These are phyloP conservation scores for Cerastis rubricosa DNA, from an alignment of 2,888 invertebrate species.

Conservation along the genomic window DNA sequence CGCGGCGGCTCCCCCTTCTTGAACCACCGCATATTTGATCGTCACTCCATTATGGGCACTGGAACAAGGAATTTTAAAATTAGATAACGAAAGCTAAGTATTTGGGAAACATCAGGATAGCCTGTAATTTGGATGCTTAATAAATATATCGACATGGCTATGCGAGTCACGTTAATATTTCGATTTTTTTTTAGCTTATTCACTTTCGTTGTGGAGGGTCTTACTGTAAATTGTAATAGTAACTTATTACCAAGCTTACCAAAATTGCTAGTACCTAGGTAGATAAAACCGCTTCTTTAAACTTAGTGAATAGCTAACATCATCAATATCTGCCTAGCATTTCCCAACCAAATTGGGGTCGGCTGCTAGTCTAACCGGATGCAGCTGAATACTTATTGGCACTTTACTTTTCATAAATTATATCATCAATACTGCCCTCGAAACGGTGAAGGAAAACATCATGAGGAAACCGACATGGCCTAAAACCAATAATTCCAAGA, in stretches of 20 bases:
- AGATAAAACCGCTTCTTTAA: not conserved
- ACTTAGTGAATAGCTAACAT: not conserved
- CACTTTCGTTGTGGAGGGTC: no score
- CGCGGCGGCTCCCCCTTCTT: conserved; percentile 93
- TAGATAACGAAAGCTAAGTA: not conserved
- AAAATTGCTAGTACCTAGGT: not conserved
- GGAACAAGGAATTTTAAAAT: conserved; percentile 66
- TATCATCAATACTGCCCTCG: no score
- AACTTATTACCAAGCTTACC: not conserved
- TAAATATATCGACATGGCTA: not conserved
- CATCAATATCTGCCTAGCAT: no score
- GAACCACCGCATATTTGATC: conserved; percentile 93
- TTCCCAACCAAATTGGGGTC: no score
- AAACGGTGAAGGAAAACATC: no score
- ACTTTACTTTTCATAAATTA: no score
- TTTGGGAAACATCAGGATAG: not conserved
- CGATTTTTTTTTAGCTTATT: not conserved
- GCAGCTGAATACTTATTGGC: no score
- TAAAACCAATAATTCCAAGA: no score
- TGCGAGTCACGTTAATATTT: no score
- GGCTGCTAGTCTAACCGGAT: no score
- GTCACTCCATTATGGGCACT: conserved; percentile 78
- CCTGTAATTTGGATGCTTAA: not conserved
- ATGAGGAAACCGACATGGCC: no score
- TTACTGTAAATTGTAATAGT: not conserved